phyloP scores from a whole-genome alignment of 2,113 vertebrate genomes.

The Acrocephalus kingi region DNA sequence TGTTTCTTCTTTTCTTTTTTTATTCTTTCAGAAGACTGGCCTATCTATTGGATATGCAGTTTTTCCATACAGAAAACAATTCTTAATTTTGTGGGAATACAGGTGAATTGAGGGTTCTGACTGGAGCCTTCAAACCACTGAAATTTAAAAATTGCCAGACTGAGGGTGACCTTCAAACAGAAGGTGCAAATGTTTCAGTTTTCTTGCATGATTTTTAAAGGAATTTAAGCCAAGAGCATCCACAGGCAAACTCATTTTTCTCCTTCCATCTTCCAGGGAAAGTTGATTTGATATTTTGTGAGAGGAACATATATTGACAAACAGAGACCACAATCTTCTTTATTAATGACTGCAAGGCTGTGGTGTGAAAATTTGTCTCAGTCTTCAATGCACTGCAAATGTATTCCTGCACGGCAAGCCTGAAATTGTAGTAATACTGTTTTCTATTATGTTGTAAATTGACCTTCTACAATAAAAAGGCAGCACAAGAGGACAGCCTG shows the following conservation, averaged over 20 bases:
- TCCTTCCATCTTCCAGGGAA: background rate
- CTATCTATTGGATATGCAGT: background rate
- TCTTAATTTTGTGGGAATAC: background rate
- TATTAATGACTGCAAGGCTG: conserved; percentile 38
- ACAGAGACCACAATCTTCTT: conserved; percentile 21
- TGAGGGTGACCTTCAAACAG: background rate
- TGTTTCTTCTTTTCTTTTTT: background rate
- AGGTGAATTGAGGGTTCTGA: background rate
- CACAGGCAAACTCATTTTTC: background rate
- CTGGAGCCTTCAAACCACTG: background rate
- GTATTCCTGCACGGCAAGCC: conserved; percentile 24
- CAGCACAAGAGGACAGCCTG: background rate
- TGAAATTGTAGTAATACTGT: conserved; percentile 34
- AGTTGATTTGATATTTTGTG: conserved; percentile 16
- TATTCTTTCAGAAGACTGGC: background rate
- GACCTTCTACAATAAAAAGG: conserved; percentile 13
- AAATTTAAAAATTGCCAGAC: background rate
- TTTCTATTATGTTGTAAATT: conserved; percentile 49
- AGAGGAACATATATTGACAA: conserved; percentile 3
- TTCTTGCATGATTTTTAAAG: background rate
- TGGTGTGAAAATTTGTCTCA: conserved; percentile 33
- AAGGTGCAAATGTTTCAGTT: background rate
- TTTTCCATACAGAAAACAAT: background rate
- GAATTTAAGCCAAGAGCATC: background rate
- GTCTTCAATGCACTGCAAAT: background rate